Percentiles rank a stretch among this genome's conserved stretches.
phyloP scores from a whole-genome alignment of 2,113 vertebrate species.

The Romanogobio albipinnatus region DNA sequence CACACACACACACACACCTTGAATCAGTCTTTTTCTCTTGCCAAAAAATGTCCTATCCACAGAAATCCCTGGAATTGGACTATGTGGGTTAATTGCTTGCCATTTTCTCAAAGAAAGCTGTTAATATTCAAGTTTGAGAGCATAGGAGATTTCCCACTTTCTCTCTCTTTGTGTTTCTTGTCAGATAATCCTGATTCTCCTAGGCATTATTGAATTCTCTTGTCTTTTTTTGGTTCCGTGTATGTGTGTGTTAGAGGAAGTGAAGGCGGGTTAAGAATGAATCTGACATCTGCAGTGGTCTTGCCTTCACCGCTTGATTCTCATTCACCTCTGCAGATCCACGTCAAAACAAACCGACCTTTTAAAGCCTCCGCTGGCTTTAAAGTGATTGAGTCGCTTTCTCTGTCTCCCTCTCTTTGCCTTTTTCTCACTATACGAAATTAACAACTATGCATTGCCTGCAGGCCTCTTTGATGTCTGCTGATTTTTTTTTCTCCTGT shows the following conservation, averaged over 20 bases:
- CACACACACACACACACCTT: constrained; percentile 61
- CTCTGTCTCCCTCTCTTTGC: constrained; percentile 58
- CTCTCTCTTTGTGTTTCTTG: constrained; percentile 66
- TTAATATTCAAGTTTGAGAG: constrained; percentile 82
- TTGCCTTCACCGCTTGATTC: constrained; percentile 79
- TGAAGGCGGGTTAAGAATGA: constrained; percentile 72
- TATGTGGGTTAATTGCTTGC: constrained; percentile 71
- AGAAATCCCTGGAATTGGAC: constrained; percentile 74
- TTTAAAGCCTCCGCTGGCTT: constrained; percentile 80
- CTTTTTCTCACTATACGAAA: constrained; percentile 65
- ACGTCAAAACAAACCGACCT: constrained; percentile 83
- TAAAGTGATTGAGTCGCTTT: constrained; percentile 86
- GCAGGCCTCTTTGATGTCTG: constrained; percentile 83
- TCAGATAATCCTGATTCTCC: constrained; percentile 85
- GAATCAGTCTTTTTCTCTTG: constrained; percentile 50
- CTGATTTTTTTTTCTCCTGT: constrained; percentile 67
- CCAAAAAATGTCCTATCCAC: constrained; percentile 74
- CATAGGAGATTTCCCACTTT: constrained; percentile 81
- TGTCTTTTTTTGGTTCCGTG: constrained; percentile 62
- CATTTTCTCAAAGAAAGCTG: constrained; percentile 83
- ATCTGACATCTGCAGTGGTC: constrained; percentile 74
- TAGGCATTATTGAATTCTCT: constrained; percentile 85
- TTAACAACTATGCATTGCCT: constrained; percentile 78
- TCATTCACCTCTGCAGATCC: constrained; percentile 86
- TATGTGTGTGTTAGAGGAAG: constrained; percentile 47